Conservation (phyloP, 1,140 invertebrate genomes). For the Zaprionus capensis region DNA sequence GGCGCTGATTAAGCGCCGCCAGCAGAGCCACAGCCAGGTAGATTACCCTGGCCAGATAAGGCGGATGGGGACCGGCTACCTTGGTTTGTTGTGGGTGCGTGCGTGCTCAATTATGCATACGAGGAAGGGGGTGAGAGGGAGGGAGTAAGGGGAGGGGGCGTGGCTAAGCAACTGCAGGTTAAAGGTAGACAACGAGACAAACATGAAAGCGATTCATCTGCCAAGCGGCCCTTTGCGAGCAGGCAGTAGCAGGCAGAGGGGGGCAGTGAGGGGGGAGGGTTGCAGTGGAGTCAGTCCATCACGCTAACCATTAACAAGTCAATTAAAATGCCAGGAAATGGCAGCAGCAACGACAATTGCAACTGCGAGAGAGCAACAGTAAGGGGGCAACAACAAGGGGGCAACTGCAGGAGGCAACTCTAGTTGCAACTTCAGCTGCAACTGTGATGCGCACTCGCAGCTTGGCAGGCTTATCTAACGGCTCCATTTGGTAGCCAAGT, state of each 20-base stretch:
- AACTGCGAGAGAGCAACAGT: slow-evolving; percentile 17
- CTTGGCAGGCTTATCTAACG: slow-evolving; percentile 69
- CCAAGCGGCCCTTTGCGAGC: slow-evolving; percentile 24
- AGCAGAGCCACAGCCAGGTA: slow-evolving; percentile 10
- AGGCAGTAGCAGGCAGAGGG: neutral
- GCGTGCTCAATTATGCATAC: slow-evolving; percentile 68
- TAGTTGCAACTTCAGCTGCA: slow-evolving; percentile 19
- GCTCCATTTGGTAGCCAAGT: slow-evolving; percentile 64
- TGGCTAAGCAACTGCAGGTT: slow-evolving; percentile 15
- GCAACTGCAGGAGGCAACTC: slow-evolving; percentile 15
- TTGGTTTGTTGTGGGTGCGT: slow-evolving; percentile 68
- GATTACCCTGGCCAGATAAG: slow-evolving; percentile 49
- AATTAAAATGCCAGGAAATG: slow-evolving; percentile 79
- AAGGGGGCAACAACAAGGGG: slow-evolving; percentile 3
- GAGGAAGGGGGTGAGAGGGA: neutral
- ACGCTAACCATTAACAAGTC: slow-evolving; percentile 72
- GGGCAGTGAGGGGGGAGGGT: no score
- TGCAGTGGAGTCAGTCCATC: neutral
- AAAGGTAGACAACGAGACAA: slow-evolving; percentile 39
- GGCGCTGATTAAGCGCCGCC: slow-evolving; percentile 71
- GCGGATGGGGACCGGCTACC: slow-evolving; percentile 13
- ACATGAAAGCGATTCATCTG: slow-evolving; percentile 40
- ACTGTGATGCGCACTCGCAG: slow-evolving; percentile 19
- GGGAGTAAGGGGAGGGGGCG: neutral
- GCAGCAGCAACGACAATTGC: slow-evolving; percentile 46